Percentiles rank a stretch among this genome's conserved stretches.
Evolutionary conservation across 2,113 vertebrate species (phyloP).

Genomic region (Callipepla squamata): DNA sequence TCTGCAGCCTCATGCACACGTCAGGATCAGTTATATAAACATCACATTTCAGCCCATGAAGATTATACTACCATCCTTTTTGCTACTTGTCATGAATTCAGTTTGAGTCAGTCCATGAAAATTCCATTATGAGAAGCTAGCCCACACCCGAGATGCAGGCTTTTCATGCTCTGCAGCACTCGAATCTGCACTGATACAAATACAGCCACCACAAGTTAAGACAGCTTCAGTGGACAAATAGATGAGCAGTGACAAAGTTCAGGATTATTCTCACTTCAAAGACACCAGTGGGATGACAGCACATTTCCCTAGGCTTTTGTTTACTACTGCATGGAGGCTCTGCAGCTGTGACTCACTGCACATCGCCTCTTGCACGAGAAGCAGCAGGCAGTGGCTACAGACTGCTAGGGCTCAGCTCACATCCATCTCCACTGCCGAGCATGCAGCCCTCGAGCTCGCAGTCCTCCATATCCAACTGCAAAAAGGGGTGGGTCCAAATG

Average conservation of each 20-base stretch:
- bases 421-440: not conserved
- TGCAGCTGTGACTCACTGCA: not conserved
- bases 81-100: not conserved
- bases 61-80: not conserved
- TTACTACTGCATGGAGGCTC: not conserved
- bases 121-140: not conserved
- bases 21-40: not conserved
- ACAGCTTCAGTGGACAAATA: not conserved
- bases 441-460: not conserved
- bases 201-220: not conserved
- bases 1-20: not conserved
- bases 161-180: not conserved
- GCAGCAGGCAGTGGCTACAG: not conserved
- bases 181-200: not conserved
- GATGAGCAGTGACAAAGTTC: not conserved
- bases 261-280: not conserved
- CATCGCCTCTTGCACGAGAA: not conserved
- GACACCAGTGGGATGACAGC: not conserved
- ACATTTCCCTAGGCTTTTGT: not conserved
- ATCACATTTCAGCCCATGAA: not conserved
- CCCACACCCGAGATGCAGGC: rapidly evolving
- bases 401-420: not conserved
- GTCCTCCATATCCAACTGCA: not conserved
- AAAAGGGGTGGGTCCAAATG: not conserved
- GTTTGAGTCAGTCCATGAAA: not conserved